Conservation (phyloP, 2,113 vertebrate species). For the Rhodinocichla rosea region DNA sequence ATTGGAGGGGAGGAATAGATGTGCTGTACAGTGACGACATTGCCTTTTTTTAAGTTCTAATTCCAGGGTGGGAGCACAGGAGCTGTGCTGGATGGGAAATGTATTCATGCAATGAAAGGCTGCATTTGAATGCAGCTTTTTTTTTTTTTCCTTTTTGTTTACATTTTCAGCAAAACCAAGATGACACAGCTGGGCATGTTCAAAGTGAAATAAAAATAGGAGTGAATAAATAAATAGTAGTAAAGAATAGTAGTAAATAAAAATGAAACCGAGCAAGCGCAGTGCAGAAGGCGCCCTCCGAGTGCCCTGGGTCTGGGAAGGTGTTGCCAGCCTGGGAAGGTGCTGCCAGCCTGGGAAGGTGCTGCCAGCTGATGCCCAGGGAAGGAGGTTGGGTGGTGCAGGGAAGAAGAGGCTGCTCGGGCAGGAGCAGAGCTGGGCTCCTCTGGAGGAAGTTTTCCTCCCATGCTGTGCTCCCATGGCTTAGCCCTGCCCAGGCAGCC, state of each 20-base stretch:
- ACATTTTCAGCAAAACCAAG: slow-evolving; percentile 59
- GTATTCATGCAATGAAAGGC: slow-evolving; percentile 21
- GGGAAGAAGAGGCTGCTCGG: neutral
- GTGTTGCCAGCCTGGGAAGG: neutral
- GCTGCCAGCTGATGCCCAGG: neutral
- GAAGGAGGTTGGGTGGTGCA: neutral
- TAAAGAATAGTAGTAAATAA: slow-evolving; percentile 61
- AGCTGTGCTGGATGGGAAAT: neutral
- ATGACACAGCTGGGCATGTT: slow-evolving; percentile 65
- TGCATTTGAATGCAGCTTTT: slow-evolving; percentile 6
- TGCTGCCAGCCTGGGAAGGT: neutral
- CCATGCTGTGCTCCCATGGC: accelerated
- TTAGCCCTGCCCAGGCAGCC: neutral
- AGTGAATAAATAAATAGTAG: slow-evolving; percentile 58
- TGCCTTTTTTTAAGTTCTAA: slow-evolving; percentile 2
- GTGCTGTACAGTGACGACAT: neutral
- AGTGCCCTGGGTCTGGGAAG: neutral
- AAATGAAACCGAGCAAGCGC: neutral
- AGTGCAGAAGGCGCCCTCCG: neutral
- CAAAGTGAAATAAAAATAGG: slow-evolving; percentile 64
- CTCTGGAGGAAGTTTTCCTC: neutral
- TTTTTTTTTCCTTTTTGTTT: slow-evolving; percentile 31
- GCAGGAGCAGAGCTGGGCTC: neutral
- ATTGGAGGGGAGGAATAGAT: neutral
- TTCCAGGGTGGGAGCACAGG: slow-evolving; percentile 17